Base-by-base conservation (phyloP, 2,113 vertebrate species). In the Peromyscus leucopus region DNA sequence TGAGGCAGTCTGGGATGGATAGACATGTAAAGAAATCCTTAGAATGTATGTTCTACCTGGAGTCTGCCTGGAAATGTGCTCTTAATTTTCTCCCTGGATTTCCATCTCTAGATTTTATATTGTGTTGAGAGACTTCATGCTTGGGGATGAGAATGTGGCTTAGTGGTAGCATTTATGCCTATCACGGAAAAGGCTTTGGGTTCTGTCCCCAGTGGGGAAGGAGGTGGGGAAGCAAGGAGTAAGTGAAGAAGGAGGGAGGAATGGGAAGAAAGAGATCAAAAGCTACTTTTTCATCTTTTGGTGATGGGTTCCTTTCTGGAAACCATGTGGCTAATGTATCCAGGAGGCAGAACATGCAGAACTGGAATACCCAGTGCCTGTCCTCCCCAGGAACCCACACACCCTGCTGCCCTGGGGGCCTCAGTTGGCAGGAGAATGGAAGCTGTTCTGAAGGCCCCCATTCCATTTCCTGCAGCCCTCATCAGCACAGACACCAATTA, bases 401-500 rank as follows among this genome's bases (percentile, higher is more conserved):
- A 90, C 48, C 82, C 22, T 63, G 79, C 46, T 19, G 1, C 67
- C 90, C 96, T 83, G 91, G 88, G 94, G 87, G 87, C 75, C 7
- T 75, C 57, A 65, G 94, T 80, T 95, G 94, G 84, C 92, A 86
- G 86, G 94, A 63, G 90, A 95, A 86, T 95, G 51, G 55, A 83
- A 59, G 96, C 97, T 97, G 95, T 96, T 98, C 97, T 86, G 13
- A 24, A 89, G 95, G 90, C 46, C 10, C 92, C 76, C 74, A 91
- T 97, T 93, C 90, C 19, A 72, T 96, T 88, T 65, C 82, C 96
- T 97, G 96, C 78, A 97, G 69, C 95, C 82, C 42, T 39, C 94
- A 83, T 97, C 89, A 96, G 85, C 97, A 96, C 96, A 98, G 91
- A 93, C 95, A 90, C 94, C 97, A 97, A 97, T 98, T 98, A 98